Conservation (phyloP, 2,888 invertebrate genomes). For the Azorinus chamasolen region DNA sequence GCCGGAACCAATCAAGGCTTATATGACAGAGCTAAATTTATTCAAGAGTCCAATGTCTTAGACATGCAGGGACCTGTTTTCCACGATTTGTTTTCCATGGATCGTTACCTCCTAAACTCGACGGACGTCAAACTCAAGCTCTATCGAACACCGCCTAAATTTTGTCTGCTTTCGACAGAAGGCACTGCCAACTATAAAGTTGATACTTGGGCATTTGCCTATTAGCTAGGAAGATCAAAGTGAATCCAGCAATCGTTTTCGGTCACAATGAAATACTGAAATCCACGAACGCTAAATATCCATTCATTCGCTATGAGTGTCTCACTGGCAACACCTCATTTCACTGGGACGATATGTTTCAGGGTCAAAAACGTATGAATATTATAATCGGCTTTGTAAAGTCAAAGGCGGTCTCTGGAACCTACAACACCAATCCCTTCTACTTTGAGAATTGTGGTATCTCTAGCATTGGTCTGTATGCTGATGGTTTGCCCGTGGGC, state of each 20-base stretch:
- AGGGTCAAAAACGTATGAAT: slow-evolving; percentile 22
- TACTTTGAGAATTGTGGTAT: slow-evolving; percentile 7
- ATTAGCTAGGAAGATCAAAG: too few species aligned
- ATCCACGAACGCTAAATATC: slow-evolving; percentile 9
- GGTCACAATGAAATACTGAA: slow-evolving; percentile 4
- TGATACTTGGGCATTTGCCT: not conserved
- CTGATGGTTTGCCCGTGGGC: slow-evolving; percentile 29
- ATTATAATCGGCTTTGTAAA: slow-evolving; percentile 27
- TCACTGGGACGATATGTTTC: slow-evolving; percentile 39
- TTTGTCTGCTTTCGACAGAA: not conserved
- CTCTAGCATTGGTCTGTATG: slow-evolving; percentile 1
- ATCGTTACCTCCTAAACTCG: slow-evolving; percentile 12
- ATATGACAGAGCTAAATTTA: not conserved
- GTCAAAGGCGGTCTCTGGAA: slow-evolving; percentile 21
- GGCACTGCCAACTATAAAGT: slow-evolving; percentile 7
- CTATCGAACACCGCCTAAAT: not conserved
- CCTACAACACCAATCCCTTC: slow-evolving; percentile 17
- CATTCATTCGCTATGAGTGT: slow-evolving; percentile 15
- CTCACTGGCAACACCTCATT: slow-evolving; percentile 14
- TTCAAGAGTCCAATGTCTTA: not conserved
- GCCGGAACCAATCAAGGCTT: slow-evolving; percentile 5
- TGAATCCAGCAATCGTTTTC: too few species aligned
- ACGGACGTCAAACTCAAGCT: slow-evolving; percentile 24
- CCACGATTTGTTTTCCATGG: slow-evolving; percentile 20
- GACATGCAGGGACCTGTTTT: slow-evolving; percentile 15